A percentile compares a stretch with the other conserved stretches of the same genome.
Conservation (phyloP, 2,888 invertebrate genomes). For the Hanleya hanleyi region DNA sequence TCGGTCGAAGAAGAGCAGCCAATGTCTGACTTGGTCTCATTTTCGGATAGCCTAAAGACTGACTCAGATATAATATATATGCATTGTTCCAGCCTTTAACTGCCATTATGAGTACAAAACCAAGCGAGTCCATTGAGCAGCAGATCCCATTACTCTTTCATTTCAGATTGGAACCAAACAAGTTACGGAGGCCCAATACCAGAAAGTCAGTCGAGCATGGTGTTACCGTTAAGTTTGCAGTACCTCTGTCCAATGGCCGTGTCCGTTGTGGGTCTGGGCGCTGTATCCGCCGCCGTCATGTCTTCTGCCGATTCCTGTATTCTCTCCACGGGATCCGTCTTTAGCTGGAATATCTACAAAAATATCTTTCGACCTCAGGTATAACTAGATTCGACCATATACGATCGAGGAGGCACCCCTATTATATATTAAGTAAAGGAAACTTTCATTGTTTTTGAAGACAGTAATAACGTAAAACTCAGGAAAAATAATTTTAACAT, state of each 20-base stretch:
- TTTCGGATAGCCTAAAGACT: neutral
- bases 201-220: slow-evolving; percentile 14
- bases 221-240: slow-evolving; percentile 40
- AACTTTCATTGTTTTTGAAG: too few relatives aligned
- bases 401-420: too few relatives aligned
- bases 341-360: slow-evolving; percentile 40
- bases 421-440: too few relatives aligned
- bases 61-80: neutral
- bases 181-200: slow-evolving; percentile 29
- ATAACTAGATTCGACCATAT: too few relatives aligned
- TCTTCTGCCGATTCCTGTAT: slow-evolving; percentile 45
- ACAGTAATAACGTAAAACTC: too few relatives aligned
- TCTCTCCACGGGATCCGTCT: slow-evolving; percentile 33
- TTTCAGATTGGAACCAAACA: slow-evolving; percentile 44
- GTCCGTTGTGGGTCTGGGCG: slow-evolving; percentile 42
- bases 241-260: slow-evolving; percentile 41
- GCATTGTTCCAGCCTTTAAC: neutral
- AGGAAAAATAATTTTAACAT: too few relatives aligned
- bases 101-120: too few relatives aligned
- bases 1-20: too few relatives aligned
- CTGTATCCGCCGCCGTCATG: slow-evolving; percentile 45
- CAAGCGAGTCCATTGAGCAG: too few relatives aligned
- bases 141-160: neutral
- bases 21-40: too few relatives aligned
- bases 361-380: slow-evolving; percentile 38